These are phyloP conservation scores for Lichenostomus cassidix DNA, from an alignment of 2,113 vertebrate genomes.

Conservation along the genomic window DNA sequence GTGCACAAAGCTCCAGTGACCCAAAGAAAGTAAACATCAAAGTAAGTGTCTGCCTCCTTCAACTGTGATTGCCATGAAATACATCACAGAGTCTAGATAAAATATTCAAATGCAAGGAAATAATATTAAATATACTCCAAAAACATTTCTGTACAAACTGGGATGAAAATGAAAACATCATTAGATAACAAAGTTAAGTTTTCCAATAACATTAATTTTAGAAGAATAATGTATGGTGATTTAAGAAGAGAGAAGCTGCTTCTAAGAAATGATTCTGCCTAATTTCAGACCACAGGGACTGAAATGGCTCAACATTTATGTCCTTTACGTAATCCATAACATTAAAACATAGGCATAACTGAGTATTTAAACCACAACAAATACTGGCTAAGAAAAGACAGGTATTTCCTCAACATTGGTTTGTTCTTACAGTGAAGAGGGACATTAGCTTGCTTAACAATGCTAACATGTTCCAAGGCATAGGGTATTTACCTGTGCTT, in stretches of 20 bases:
- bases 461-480: fast-evolving
- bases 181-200: not conserved
- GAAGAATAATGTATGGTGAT: not conserved
- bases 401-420: not conserved
- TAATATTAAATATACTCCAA: not conserved
- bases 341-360: not conserved
- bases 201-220: not conserved
- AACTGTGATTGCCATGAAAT: not conserved
- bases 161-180: not conserved
- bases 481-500: not conserved
- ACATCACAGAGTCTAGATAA: not conserved
- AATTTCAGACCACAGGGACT: not conserved
- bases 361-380: not conserved
- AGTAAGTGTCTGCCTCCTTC: not conserved
- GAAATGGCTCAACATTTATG: not conserved
- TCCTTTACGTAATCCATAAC: not conserved
- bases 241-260: not conserved
- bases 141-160: not conserved
- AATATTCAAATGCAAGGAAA: not conserved
- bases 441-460: not conserved
- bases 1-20: not conserved
- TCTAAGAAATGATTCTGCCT: not conserved
- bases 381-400: not conserved
- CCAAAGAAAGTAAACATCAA: not conserved
- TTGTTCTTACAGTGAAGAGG: not conserved